phyloP scores from a whole-genome alignment of 92 coral and sea anemone genomes.

The Montipora capitata region DNA sequence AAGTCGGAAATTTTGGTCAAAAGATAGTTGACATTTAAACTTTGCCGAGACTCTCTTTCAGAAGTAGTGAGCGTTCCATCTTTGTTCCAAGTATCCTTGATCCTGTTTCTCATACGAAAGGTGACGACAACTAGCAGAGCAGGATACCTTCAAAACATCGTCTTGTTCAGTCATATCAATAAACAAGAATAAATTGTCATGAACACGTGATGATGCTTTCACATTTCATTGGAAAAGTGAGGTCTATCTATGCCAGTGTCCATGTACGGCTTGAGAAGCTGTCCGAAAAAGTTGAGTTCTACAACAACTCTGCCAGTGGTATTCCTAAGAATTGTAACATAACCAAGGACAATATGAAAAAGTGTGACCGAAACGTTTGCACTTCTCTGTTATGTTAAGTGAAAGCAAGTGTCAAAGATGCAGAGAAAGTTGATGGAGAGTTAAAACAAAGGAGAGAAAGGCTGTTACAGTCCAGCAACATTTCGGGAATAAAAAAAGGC shows the following conservation, averaged over 20 bases:
- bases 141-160: constrained; percentile 60
- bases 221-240: constrained; percentile 54
- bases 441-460: too few species aligned
- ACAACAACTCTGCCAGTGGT: too few species aligned
- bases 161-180: constrained; percentile 62
- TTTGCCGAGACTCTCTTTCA: constrained; percentile 45
- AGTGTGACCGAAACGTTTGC: too few species aligned
- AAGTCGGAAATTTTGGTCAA: constrained; percentile 69
- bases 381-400: too few species aligned
- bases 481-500: too few species aligned
- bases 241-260: constrained; percentile 43
- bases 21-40: constrained; percentile 66
- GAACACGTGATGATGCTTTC: constrained; percentile 54
- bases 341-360: too few species aligned
- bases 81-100: constrained; percentile 34
- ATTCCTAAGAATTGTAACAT: too few species aligned
- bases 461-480: too few species aligned
- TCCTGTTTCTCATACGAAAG: constrained; percentile 59
- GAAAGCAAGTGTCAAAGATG: too few species aligned
- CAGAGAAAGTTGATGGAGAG: too few species aligned
- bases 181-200: constrained; percentile 63
- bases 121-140: constrained; percentile 34
- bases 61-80: constrained; percentile 47
- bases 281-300: too few species aligned
- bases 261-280: not conserved